These are phyloP conservation scores for Tursiops truncatus DNA, from an alignment of 2,113 vertebrate species.

Conservation along the genomic window DNA sequence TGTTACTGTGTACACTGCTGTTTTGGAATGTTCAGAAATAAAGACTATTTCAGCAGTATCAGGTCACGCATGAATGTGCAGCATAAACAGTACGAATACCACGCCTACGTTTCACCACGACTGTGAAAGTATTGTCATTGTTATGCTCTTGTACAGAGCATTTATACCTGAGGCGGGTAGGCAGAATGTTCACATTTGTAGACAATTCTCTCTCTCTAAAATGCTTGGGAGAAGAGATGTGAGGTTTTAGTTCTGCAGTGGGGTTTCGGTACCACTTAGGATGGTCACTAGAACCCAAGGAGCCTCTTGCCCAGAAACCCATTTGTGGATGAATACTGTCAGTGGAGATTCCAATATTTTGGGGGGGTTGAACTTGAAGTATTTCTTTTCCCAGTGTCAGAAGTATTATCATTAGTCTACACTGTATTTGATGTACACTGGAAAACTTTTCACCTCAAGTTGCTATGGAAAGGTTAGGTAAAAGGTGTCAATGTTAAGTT, in stretches of 20 bases:
- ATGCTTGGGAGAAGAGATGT: background rate
- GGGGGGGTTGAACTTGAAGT: background rate
- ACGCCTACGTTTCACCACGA: fast-evolving
- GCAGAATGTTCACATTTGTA: background rate
- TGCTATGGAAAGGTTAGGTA: background rate
- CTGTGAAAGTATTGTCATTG: background rate
- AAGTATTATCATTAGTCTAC: background rate
- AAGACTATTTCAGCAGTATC: conserved; percentile 89
- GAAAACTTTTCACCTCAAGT: background rate
- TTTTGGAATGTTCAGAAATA: conserved; percentile 91
- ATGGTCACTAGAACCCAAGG: background rate
- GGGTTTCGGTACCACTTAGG: background rate
- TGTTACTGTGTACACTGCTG: conserved; percentile 88
- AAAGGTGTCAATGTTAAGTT: conserved; percentile 9
- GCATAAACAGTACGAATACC: background rate
- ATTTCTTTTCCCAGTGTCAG: background rate
- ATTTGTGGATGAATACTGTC: background rate
- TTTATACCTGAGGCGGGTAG: background rate
- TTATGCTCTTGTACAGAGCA: fast-evolving
- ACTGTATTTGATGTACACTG: background rate
- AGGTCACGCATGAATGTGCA: conserved; percentile 71
- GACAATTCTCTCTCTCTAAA: background rate
- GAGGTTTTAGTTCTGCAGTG: background rate
- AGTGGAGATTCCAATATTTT: background rate
- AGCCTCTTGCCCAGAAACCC: background rate